Base-by-base conservation (phyloP, 37 sponge, comb jelly and placozoan genomes). In the Oscarella lobularis region DNA sequence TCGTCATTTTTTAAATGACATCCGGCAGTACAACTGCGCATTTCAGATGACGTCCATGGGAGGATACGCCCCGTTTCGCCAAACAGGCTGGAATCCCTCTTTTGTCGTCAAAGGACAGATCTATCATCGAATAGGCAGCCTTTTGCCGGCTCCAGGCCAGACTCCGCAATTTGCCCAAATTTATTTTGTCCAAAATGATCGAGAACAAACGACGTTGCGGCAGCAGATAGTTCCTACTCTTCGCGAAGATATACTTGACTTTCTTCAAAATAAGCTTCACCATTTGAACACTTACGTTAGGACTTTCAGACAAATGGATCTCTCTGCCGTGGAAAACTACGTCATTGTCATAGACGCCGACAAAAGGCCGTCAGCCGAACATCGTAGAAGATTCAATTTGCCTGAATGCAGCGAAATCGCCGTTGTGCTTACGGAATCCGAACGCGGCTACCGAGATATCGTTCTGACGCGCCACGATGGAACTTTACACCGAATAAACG, bases 261-360 rank as follows among this genome's bases (percentile, higher is more conserved):
- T 48, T 48, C 60, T 48, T 48, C 60, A 48, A 20, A 20, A 48
- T 48, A 48, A 27, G 60, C 20, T 48, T 9, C 9, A 48, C 20
- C 14, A 48, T 9, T 48, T 27, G 20, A n/a, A n/a, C n/a, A n/a
- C n/a, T n/a, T n/a, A n/a, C n/a, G n/a, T n/a, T n/a, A n/a, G n/a
- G n/a, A n/a, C n/a, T n/a, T n/a, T n/a, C n/a, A n/a, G n/a, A n/a
- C n/a, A n/a, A 20, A 9, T 48, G 60, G 60, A 48, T 27, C 9
- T 9, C 60, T 27, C 20, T 9, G 14, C 9, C 60, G 9, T 20
- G 20, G 60, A 48, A 27, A 48, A 20, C 60, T 48, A 48, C 60
- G 9, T 9, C 14, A 9, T 75, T 67, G 79, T 75, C 4, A 80
- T 80, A 32, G 14, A 79, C 77, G 81, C 67, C 39, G 77, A 80